Conservation (phyloP, 2,888 invertebrate genomes). For the Hipparchia semele region DNA sequence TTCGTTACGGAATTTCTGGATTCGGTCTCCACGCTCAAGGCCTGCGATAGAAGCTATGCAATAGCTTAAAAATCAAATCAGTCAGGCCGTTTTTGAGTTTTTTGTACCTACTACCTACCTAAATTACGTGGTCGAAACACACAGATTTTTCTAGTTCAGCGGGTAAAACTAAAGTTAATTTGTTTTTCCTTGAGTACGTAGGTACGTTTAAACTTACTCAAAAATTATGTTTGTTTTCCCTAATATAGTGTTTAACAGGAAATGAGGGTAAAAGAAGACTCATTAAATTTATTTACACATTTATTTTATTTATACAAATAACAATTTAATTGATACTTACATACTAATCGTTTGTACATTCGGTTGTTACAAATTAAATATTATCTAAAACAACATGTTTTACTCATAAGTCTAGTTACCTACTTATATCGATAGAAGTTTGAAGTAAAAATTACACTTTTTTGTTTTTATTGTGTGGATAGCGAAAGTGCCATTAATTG, state of each 20-base stretch:
- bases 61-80: too few relatives aligned
- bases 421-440: not conserved
- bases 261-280: not conserved
- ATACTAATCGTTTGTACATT: constrained; percentile 69
- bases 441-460: not conserved
- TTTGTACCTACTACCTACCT: too few relatives aligned
- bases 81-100: too few relatives aligned
- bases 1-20: too few relatives aligned
- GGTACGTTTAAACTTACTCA: too few relatives aligned
- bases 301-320: constrained; percentile 63
- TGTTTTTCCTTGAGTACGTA: too few relatives aligned
- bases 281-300: constrained; percentile 63
- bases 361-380: constrained; percentile 62
- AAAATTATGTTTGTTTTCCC: too few relatives aligned
- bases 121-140: too few relatives aligned
- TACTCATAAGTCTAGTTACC: not conserved
- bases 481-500: not conserved
- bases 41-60: too few relatives aligned
- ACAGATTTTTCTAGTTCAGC: too few relatives aligned
- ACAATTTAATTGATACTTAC: constrained; percentile 58
- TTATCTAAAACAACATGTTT: constrained; percentile 40
- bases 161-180: too few relatives aligned
- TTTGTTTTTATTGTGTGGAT: not conserved
- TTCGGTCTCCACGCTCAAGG: too few relatives aligned
- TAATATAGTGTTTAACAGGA: not conserved